Evolutionary conservation across 2,888 invertebrate genomes (phyloP).

Genomic region (Rugalucina vietnamica): DNA sequence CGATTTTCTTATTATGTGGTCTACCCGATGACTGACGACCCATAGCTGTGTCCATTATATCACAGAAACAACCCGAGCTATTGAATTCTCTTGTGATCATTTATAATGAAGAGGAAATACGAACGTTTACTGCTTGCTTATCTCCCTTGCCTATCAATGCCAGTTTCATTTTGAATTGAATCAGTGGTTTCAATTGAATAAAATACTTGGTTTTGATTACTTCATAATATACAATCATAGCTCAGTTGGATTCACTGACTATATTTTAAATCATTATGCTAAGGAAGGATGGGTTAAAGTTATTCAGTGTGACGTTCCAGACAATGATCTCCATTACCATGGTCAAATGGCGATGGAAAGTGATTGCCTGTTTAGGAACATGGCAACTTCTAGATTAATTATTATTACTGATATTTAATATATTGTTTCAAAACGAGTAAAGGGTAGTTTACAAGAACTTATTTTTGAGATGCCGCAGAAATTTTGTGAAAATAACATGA

Average conservation of each 20-base stretch:
- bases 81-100: slow-evolving; percentile 32
- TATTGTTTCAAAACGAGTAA: slow-evolving; percentile 36
- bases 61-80: slow-evolving; percentile 14
- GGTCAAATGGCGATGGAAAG: slow-evolving; percentile 38
- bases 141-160: slow-evolving; percentile 36
- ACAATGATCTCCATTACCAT: slow-evolving; percentile 26
- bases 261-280: slow-evolving; percentile 39
- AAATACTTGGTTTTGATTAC: slow-evolving; percentile 28
- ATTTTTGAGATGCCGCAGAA: slow-evolving; percentile 23
- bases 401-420: slow-evolving; percentile 38
- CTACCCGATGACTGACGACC: slow-evolving; percentile 39
- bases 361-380: slow-evolving; percentile 38
- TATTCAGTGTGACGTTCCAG: slow-evolving; percentile 36
- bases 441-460: background rate
- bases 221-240: slow-evolving; percentile 37
- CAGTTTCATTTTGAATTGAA: slow-evolving; percentile 33
- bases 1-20: slow-evolving; percentile 29
- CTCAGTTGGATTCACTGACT: slow-evolving; percentile 28
- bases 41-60: slow-evolving; percentile 13
- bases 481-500: slow-evolving; percentile 36
- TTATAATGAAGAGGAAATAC: slow-evolving; percentile 8
- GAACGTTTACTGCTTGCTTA: slow-evolving; percentile 33
- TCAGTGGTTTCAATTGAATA: slow-evolving; percentile 45
- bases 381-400: slow-evolving; percentile 23
- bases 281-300: slow-evolving; percentile 39